Base-by-base conservation (phyloP, 1,140 invertebrate species). In the Zaprionus kolodkinae region DNA sequence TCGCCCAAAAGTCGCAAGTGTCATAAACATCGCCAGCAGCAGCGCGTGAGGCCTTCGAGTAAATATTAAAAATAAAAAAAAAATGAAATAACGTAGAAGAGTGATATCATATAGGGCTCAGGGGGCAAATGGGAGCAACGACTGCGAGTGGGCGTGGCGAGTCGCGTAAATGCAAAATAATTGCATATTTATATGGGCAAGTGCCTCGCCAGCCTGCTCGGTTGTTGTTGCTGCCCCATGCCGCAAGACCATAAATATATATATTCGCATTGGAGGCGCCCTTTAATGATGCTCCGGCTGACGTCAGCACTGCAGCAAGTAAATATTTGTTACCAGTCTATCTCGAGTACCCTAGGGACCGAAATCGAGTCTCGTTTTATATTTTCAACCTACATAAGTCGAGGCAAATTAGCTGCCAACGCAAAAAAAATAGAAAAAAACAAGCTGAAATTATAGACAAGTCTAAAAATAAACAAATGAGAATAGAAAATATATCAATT, bases 141-240 rank as follows among this genome's bases (percentile, higher is more conserved):
- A 30, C 27, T 30, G 27, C 1, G 35, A 36, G 30, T 11, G 40
- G 60, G 60, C n/a, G 60, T 33, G 43, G 33, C 30, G 0, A 21
- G 21, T 6, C 3, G 38, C 65, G 40, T 38, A 88, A 88, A 83
- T 87, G 79, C 78, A 84, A 89, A 88, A 88, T 88, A 89, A 88
- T 88, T 88, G 84, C 85, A 89, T 84, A 89, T 89, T 89, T 89
- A 88, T 84, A 71, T 88, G 64, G 56, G 56, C 69, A 75, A 43
- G 56, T 48, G 15, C 36, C 59, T 50, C 36, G 35, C 33, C 54
- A 30, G 36, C 48, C 7, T 43, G 62, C 62, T 40, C 25, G 40
- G 13, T 27, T 27, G 1, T 4, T 25, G 35, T 17, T 54, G 33
- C 21, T 40, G 17, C 50, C 50, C 25, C 33, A 11, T 50, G 68